Evolutionary conservation across 2,888 invertebrate genomes (phyloP).

Genomic region (Meteorus cinctellus): DNA sequence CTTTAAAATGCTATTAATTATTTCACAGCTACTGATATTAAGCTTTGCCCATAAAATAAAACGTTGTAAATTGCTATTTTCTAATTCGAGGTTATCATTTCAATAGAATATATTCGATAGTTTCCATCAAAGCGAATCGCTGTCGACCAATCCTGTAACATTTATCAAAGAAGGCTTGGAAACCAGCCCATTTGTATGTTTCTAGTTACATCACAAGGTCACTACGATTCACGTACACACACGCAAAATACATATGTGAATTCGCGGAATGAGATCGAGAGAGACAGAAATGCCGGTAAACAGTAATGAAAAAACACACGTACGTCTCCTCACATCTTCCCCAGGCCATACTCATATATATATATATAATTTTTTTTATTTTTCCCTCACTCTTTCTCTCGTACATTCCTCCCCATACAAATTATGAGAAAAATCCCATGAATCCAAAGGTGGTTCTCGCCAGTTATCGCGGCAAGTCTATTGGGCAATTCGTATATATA

Average conservation of each 20-base stretch:
- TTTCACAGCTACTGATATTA: too few species aligned
- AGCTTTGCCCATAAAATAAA: too few species aligned
- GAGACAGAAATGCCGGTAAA: not conserved
- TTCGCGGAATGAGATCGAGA: not conserved
- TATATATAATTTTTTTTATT: constrained; percentile 16
- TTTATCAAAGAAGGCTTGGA: too few species aligned
- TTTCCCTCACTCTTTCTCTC: constrained; percentile 13
- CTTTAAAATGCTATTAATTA: too few species aligned
- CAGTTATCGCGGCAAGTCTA: not conserved
- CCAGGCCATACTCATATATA: constrained; percentile 19
- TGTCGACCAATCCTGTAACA: too few species aligned
- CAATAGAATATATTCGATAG: too few species aligned
- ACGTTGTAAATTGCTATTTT: too few species aligned
- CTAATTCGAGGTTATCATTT: too few species aligned
- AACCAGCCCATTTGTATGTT: not conserved
- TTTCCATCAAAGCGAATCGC: too few species aligned
- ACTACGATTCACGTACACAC: not conserved
- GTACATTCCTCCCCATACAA: constrained; percentile 42
- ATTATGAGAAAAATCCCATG: constrained; percentile 49
- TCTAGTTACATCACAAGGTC: constrained; percentile 1
- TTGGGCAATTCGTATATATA: not conserved
- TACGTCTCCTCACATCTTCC: constrained; percentile 22
- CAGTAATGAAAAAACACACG: not conserved
- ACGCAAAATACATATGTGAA: not conserved
- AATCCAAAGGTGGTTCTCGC: constrained; percentile 2